These are phyloP conservation scores for Henricia sp. DNA, from an alignment of 53 echinoderm and acorn worm genomes.

Conservation along the genomic window DNA sequence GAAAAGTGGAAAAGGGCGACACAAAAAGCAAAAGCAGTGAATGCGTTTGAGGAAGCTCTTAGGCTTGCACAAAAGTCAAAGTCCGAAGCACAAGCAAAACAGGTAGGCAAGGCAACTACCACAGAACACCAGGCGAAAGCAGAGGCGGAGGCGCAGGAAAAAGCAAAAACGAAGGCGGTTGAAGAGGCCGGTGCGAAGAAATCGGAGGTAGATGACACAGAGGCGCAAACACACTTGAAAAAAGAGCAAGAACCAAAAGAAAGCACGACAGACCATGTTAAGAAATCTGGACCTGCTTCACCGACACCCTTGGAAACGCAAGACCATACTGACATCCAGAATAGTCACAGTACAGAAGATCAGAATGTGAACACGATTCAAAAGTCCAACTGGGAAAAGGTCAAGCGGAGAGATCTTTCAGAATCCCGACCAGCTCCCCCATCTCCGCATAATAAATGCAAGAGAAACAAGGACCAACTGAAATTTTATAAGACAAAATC, in stretches of 20 bases:
- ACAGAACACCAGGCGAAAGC: not conserved
- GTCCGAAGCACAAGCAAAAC: not conserved
- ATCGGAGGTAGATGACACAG: not conserved
- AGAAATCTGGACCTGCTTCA: not conserved
- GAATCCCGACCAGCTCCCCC: not conserved
- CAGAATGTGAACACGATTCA: not conserved
- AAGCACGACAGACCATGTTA: not conserved
- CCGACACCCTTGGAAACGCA: too few relatives aligned
- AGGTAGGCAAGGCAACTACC: not conserved
- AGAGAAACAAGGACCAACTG: conserved; percentile 30
- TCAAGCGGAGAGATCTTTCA: not conserved
- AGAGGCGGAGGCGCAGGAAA: not conserved
- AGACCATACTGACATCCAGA: not conserved
- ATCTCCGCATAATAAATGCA: not conserved
- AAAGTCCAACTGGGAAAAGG: conserved; percentile 16
- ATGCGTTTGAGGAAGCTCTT: conserved; percentile 1
- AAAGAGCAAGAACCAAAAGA: not conserved
- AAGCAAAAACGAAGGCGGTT: not conserved
- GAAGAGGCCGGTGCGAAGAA: not conserved
- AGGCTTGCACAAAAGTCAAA: not conserved
- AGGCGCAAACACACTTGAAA: conserved; percentile 1
- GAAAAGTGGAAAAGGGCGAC: not conserved
- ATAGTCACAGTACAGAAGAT: not conserved
- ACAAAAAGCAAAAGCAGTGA: not conserved
- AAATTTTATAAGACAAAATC: conserved; percentile 67